Base-by-base conservation (phyloP, 2,888 invertebrate species). In the Athetis lepigone region DNA sequence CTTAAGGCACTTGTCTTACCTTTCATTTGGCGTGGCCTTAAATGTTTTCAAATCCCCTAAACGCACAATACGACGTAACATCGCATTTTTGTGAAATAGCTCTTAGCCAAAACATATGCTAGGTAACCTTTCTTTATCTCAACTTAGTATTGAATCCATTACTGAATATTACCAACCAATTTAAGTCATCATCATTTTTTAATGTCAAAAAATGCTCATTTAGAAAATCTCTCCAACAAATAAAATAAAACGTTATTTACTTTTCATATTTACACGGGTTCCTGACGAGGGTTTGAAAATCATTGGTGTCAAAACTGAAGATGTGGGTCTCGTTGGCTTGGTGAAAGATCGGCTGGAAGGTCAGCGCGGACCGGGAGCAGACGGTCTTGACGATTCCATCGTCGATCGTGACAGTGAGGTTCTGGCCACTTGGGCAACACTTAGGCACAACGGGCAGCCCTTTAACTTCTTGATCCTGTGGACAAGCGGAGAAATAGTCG, bases 231-330 rank as follows among this genome's bases (percentile, higher is more conserved):
- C 2, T n/a, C 0, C 8, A 42, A 23, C 18, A 29, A 67, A 45
- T 27, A 21, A 57, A 67, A 56, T 66, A 46, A 56, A 33, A 16
- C 16, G 16, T 36, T 79, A 83, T 71, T 74, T 83, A 96, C 96
- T 93, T 96, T 84, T 94, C 95, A 81, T 94, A 92, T 71, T 79
- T 82, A 84, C 96, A 96, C 46, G 96, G 96, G 79, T 95, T 95
- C 21, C 96, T 96, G 46, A 96, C 92, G 46, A 96, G 90, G 1
- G 96, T 95, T 69, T 96, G 94, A 77, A 95, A 96, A 25, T 92
- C 86, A 50, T 94, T 93, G 75, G 86, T 90, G 56, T 93, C 90
- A 52, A 91, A 94, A 43, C 87, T 90, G 82, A 93, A 90, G 61
- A 95, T 90, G 60, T 95, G 95, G 0, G 94, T 94, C 36, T 88